Evolutionary conservation across 2,797 vertebrate species (phyloP), one percentile per base, ranked within the genome.

Genomic region (Sorex maritimensis): DNA sequence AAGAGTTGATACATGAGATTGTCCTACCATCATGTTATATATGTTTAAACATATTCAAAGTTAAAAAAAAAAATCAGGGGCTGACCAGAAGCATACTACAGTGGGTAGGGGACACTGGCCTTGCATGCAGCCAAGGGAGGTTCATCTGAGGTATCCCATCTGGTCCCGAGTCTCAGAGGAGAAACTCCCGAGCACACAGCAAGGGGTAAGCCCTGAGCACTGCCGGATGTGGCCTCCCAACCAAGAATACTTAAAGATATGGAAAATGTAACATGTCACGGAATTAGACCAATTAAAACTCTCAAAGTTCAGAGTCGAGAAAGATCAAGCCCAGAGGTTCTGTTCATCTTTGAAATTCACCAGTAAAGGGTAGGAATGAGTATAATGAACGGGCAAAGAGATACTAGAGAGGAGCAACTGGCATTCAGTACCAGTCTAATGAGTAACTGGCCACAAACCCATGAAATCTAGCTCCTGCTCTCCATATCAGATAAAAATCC

Each of bases 241-340:
- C 49, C 49, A 52, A 11, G 11, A 52, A 14, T 52, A 11, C 7
- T 52, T 52, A 14, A 89, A 84, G 38, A 12, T 82, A 84, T 73
- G 15, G 28, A 82, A 95, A 85, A 71, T 63, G 26, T 0, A 79
- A 1, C 73, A 80, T 14, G 13, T 52, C 49, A 11, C 49, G 13
- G 49, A 52, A 52, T 52, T 14, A 14, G 2, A 82, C 15, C 41
- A 88, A 73, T 34, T 72, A 68, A 92, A 41, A 86, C 2, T 41
- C 11, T 19, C 6, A 41, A 84, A 71, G 4, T 87, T 92, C 74
- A 77, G 49, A 79, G 19, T 30, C 81, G 44, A 73, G 41, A 90
- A 80, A 63, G 15, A 69, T 67, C 58, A 13, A 2, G 4, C 34
- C 41, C 81, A 23, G 41, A 92, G 67, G 34, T 21, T 38, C 0